These are phyloP conservation scores for Lissonota sp. DNA, from an alignment of 2,888 invertebrate genomes.

Conservation along the genomic window DNA sequence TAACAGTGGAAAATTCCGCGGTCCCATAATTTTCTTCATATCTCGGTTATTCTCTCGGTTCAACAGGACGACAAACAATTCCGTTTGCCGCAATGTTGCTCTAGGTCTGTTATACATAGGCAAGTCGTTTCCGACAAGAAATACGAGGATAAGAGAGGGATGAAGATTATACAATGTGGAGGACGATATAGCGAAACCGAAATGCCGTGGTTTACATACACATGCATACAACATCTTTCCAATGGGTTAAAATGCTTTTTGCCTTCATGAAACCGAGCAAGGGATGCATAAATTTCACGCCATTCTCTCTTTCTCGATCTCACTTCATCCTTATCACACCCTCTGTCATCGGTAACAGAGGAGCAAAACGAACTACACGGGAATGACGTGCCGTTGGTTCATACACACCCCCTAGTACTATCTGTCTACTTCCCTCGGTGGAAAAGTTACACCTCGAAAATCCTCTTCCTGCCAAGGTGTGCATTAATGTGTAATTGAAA, in stretches of 20 bases:
- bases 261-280: conserved; percentile 75
- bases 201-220: conserved; percentile 48
- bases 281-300: conserved; percentile 79
- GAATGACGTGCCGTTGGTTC: conserved; percentile 43
- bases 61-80: conserved; percentile 21
- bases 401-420: conserved; percentile 8
- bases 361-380: conserved; percentile 50
- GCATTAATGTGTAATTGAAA: neutral
- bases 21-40: conserved; percentile 24
- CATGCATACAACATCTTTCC: conserved; percentile 69
- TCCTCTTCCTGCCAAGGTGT: neutral
- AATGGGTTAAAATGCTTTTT: conserved; percentile 78
- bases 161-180: neutral
- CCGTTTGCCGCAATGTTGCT: neutral
- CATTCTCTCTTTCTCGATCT: conserved; percentile 10
- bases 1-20: neutral
- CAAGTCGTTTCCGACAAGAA: conserved; percentile 9
- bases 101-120: conserved; percentile 5
- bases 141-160: conserved; percentile 18
- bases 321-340: neutral
- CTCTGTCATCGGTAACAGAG: conserved; percentile 1
- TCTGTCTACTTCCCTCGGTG: conserved; percentile 4
- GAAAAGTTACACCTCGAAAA: conserved; percentile 4
- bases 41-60: conserved; percentile 7
- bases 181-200: conserved; percentile 6